Conservation (phyloP, 2,113 vertebrate species). For the Anthoscopus minutus region DNA sequence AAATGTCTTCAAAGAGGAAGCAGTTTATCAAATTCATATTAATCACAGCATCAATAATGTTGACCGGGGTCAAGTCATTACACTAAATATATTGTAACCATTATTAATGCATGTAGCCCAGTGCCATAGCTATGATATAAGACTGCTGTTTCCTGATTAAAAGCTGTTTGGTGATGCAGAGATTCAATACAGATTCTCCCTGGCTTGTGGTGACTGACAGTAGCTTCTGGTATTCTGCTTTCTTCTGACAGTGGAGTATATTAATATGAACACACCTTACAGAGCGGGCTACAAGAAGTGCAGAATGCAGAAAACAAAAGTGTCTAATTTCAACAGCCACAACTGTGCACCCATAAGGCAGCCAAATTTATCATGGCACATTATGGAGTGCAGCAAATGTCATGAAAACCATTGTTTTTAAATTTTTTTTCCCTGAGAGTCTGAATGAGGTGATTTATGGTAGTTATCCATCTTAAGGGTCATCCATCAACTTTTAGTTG, state of each 20-base stretch:
- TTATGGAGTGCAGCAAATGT: conserved; percentile 79
- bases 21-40: conserved; percentile 69
- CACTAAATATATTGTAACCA: conserved; percentile 68
- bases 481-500: conserved; percentile 95
- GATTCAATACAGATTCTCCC: conserved; percentile 25
- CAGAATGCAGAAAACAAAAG: conserved; percentile 56
- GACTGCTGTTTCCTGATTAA: conserved; percentile 56
- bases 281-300: conserved; percentile 45
- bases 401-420: conserved; percentile 81
- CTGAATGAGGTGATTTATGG: conserved; percentile 93
- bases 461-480: conserved; percentile 96
- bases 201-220: conserved; percentile 49
- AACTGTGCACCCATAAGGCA: conserved; percentile 62
- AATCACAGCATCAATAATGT: conserved; percentile 59
- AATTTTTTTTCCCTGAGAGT: conserved; percentile 75
- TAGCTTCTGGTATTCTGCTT: conserved; percentile 38
- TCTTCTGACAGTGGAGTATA: conserved; percentile 19
- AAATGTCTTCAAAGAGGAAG: conserved; percentile 69
- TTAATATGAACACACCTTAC: conserved; percentile 45
- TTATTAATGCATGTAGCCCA: conserved; percentile 59
- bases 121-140: conserved; percentile 61
- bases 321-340: conserved; percentile 72
- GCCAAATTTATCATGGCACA: conserved; percentile 80
- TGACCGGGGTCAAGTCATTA: conserved; percentile 69
- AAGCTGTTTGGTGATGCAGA: conserved; percentile 56